These are phyloP conservation scores for Harpegnathos saltator DNA, from an alignment of 1,140 invertebrate genomes.

Conservation along the genomic window DNA sequence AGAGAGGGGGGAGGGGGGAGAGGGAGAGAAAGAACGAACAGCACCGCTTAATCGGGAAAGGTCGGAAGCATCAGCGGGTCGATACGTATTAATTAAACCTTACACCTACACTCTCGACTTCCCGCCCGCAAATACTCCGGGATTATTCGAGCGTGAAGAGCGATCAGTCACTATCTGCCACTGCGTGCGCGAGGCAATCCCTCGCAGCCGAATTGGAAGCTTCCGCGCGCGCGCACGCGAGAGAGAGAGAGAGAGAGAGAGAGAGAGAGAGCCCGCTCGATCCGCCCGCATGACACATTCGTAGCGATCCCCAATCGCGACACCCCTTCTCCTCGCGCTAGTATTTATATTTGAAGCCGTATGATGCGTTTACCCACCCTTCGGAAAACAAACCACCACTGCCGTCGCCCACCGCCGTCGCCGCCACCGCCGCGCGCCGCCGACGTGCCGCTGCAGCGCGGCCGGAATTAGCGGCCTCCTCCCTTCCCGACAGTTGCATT, in stretches of 20 bases:
- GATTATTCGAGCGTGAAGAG: slow-evolving; percentile 74
- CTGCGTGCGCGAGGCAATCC: slow-evolving; percentile 61
- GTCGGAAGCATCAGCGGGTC: slow-evolving; percentile 48
- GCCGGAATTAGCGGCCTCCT: slow-evolving; percentile 62
- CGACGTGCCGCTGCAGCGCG: slow-evolving; percentile 21
- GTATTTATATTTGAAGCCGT: slow-evolving; percentile 74
- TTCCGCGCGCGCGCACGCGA: no score
- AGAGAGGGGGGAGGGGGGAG: neutral
- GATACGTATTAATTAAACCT: slow-evolving; percentile 65
- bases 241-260: no score
- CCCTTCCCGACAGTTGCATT: slow-evolving; percentile 72
- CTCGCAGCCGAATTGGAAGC: slow-evolving; percentile 62
- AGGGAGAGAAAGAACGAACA: neutral
- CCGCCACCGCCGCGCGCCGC: neutral
- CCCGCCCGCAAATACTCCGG: slow-evolving; percentile 53
- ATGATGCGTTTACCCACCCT: slow-evolving; percentile 70
- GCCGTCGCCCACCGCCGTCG: slow-evolving; percentile 29
- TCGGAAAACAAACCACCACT: slow-evolving; percentile 65
- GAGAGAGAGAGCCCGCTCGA: slow-evolving; percentile 50
- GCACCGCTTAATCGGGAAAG: slow-evolving; percentile 45
- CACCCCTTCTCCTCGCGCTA: slow-evolving; percentile 56
- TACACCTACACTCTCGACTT: slow-evolving; percentile 61
- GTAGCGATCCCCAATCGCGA: slow-evolving; percentile 71
- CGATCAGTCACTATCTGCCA: slow-evolving; percentile 76
- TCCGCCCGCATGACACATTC: slow-evolving; percentile 74